Conservation (phyloP, 2,797 vertebrate genomes). For the Molossus molossus region DNA sequence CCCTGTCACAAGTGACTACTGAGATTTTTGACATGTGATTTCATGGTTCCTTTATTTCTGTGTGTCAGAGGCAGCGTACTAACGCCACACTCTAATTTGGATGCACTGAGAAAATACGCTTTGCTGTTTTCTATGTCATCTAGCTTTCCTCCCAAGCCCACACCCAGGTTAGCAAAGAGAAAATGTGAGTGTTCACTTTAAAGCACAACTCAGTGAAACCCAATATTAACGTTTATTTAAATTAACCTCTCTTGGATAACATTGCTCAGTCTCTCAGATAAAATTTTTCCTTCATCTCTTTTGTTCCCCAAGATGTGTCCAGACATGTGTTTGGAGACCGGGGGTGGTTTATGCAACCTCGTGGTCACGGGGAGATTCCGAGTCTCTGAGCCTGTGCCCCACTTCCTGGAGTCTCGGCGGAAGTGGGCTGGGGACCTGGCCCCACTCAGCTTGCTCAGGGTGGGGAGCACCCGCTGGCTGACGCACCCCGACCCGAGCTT, state of each 20-base stretch:
- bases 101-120: neutral
- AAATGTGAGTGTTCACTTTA: neutral
- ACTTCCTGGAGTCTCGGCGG: neutral
- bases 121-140: neutral
- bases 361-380: neutral
- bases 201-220: slow-evolving; percentile 12
- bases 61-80: neutral
- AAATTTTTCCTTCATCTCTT: neutral
- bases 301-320: neutral
- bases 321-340: neutral
- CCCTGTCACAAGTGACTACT: neutral
- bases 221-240: neutral
- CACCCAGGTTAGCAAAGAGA: slow-evolving; percentile 14
- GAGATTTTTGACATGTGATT: slow-evolving; percentile 56
- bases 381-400: neutral
- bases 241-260: slow-evolving; percentile 24
- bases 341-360: neutral
- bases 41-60: neutral
- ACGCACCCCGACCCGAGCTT: neutral
- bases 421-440: neutral
- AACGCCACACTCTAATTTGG: neutral
- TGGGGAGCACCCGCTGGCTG: too few relatives aligned
- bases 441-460: neutral
- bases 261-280: neutral
- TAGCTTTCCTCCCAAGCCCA: neutral